These are phyloP conservation scores for Apodemus speciosus DNA, from an alignment of 2,113 vertebrate species.

Conservation along the genomic window DNA sequence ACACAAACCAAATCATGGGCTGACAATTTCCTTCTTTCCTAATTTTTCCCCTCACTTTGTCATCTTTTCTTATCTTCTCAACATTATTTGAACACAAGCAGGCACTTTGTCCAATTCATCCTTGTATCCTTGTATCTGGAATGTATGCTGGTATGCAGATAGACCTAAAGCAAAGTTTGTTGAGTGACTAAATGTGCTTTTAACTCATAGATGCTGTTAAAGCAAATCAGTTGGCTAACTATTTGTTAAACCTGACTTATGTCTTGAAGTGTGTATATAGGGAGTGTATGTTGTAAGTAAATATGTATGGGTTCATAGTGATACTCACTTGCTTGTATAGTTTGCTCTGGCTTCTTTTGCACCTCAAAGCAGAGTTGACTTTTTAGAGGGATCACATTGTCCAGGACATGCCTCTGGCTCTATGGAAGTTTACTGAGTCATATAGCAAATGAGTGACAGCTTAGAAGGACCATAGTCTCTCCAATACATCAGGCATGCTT, in stretches of 20 bases:
- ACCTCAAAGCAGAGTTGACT: background rate
- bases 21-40: background rate
- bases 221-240: constrained; percentile 17
- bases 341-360: background rate
- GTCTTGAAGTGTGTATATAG: too few relatives aligned
- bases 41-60: background rate
- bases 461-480: background rate
- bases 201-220: constrained; percentile 13
- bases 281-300: too few relatives aligned
- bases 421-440: background rate
- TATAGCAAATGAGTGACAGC: background rate
- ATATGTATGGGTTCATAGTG: background rate
- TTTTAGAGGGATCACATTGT: background rate
- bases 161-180: constrained; percentile 5
- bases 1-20: background rate
- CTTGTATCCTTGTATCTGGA: background rate
- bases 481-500: background rate
- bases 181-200: constrained; percentile 20
- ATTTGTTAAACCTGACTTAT: background rate
- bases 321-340: background rate
- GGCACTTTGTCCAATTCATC: background rate
- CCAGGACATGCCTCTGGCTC: background rate
- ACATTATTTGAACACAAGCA: background rate
- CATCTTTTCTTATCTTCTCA: background rate
- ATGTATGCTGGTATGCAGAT: background rate